Evolutionary conservation across 1,140 invertebrate genomes (phyloP).

Genomic region (Metaphire vulgaris): DNA sequence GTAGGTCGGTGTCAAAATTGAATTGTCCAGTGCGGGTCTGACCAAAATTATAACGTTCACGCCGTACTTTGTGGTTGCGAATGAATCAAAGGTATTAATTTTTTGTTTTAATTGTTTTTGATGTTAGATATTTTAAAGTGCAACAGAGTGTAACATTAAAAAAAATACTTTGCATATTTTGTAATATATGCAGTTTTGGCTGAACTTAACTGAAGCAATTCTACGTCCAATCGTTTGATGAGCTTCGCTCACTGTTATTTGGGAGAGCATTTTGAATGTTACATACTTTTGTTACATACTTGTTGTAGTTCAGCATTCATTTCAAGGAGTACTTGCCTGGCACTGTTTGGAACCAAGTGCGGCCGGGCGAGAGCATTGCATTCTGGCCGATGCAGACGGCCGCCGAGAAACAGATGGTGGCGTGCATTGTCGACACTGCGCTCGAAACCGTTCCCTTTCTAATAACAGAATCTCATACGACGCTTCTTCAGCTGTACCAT

Average conservation of each 20-base stretch:
- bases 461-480: constrained; percentile 73
- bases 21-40: constrained; percentile 72
- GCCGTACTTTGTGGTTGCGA: constrained; percentile 88
- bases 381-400: constrained; percentile 69
- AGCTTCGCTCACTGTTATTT: too few relatives aligned
- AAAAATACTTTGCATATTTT: too few relatives aligned
- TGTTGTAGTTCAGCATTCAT: constrained; percentile 23
- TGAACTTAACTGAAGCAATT: too few relatives aligned
- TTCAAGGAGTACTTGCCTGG: constrained; percentile 15
- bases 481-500: constrained; percentile 70
- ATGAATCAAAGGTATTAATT: constrained; percentile 60
- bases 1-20: constrained; percentile 86
- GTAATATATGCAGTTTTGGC: too few relatives aligned
- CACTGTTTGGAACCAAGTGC: constrained; percentile 14
- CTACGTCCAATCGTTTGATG: too few relatives aligned
- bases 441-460: constrained; percentile 69
- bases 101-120: too few relatives aligned
- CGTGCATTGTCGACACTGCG: constrained; percentile 53
- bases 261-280: too few relatives aligned
- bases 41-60: constrained; percentile 95
- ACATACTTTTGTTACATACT: too few relatives aligned
- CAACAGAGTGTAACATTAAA: too few relatives aligned
- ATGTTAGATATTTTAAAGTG: too few relatives aligned
- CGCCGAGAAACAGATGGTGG: constrained; percentile 51
- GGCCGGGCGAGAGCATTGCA: constrained; percentile 59